Evolutionary conservation across 2,888 invertebrate species (phyloP).

Genomic region (Temnothorax ravouxi): DNA sequence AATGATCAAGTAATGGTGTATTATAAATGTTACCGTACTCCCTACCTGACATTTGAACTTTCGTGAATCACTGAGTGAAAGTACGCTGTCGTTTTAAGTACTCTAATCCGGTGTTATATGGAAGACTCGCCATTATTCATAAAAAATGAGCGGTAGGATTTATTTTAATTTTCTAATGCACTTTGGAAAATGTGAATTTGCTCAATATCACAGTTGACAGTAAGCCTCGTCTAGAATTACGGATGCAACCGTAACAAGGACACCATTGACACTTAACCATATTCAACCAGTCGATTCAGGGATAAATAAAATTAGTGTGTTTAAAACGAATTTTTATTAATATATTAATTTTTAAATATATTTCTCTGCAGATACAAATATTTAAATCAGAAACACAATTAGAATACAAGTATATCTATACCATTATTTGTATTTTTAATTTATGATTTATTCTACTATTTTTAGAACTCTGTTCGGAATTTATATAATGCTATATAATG

Average conservation of each 20-base stretch:
- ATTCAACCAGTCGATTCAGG: background rate
- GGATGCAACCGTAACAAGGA: background rate
- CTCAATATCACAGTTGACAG: background rate
- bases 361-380: background rate
- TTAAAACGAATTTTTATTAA: slow-evolving; percentile 1
- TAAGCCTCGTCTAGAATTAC: background rate
- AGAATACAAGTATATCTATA: background rate
- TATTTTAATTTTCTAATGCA: slow-evolving; percentile 55
- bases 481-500: slow-evolving; percentile 4
- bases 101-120: slow-evolving; percentile 38
- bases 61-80: slow-evolving; percentile 68
- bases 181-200: background rate
- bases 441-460: background rate
- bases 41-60: slow-evolving; percentile 72
- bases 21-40: slow-evolving; percentile 69
- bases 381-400: background rate
- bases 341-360: background rate
- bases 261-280: background rate
- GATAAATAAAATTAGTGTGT: background rate
- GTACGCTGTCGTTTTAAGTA: slow-evolving; percentile 54
- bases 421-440: slow-evolving; percentile 6
- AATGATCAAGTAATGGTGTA: slow-evolving; percentile 55
- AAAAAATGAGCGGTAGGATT: slow-evolving; percentile 17
- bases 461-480: background rate
- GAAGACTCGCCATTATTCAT: slow-evolving; percentile 30